These are phyloP conservation scores for Chrysemys picta DNA, from an alignment of 2,113 vertebrate species.

Conservation along the genomic window DNA sequence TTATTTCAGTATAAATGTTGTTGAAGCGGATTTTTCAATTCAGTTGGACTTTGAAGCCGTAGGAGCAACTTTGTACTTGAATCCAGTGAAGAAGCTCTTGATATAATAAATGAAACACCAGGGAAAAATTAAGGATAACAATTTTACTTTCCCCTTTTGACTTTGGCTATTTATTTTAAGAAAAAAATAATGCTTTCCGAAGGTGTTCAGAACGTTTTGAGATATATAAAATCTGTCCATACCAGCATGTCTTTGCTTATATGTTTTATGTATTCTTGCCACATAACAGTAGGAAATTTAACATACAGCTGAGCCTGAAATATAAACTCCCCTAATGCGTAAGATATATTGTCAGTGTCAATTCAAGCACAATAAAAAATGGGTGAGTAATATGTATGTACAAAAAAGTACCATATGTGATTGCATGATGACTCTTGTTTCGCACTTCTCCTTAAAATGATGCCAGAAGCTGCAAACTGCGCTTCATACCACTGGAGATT, in stretches of 20 bases:
- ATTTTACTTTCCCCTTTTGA: conserved; percentile 68
- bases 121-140: conserved; percentile 70
- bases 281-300: conserved; percentile 64
- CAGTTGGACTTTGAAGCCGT: conserved; percentile 68
- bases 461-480: conserved; percentile 28
- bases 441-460: conserved; percentile 42
- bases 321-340: conserved; percentile 72
- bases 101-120: conserved; percentile 71
- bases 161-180: conserved; percentile 67
- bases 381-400: conserved; percentile 55
- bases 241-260: conserved; percentile 29
- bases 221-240: conserved; percentile 45
- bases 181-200: conserved; percentile 49
- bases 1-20: conserved; percentile 62
- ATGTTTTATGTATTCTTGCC: conserved; percentile 58
- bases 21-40: conserved; percentile 60
- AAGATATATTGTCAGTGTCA: conserved; percentile 69
- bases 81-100: conserved; percentile 69
- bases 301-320: conserved; percentile 67
- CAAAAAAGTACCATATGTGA: conserved; percentile 62
- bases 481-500: conserved; percentile 35
- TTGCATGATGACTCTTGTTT: conserved; percentile 41
- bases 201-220: conserved; percentile 26
- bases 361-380: conserved; percentile 70
- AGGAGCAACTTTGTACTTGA: conserved; percentile 71